These are phyloP conservation scores for Meriones unguiculatus DNA, from an alignment of 2,113 vertebrate species.

Conservation along the genomic window DNA sequence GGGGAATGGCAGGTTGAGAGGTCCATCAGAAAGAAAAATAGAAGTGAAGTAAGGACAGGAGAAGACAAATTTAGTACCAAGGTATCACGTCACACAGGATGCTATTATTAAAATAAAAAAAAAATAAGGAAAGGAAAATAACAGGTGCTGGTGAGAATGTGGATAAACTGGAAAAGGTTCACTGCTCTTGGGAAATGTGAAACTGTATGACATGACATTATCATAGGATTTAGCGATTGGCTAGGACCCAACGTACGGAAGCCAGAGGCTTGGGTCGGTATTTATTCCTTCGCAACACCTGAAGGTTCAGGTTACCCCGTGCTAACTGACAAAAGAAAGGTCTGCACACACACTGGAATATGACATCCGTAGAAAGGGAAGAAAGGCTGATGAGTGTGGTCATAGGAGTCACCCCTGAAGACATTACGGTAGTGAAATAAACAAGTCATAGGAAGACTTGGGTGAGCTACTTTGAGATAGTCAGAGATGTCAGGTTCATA, in stretches of 20 bases:
- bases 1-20: background rate
- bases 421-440: background rate
- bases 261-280: background rate
- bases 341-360: background rate
- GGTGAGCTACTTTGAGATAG: background rate
- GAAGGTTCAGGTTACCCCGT: background rate
- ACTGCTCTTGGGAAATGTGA: background rate
- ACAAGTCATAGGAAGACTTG: background rate
- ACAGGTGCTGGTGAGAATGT: background rate
- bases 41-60: background rate
- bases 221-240: background rate
- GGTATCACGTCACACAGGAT: background rate
- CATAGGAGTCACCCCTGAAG: background rate
- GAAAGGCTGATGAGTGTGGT: background rate
- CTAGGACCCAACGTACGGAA: background rate
- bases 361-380: background rate
- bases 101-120: background rate
- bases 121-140: background rate
- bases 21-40: background rate
- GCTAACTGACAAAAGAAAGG: background rate
- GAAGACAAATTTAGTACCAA: background rate
- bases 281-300: background rate
- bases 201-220: background rate
- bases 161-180: background rate
- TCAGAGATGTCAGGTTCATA: background rate